Evolutionary conservation across 2,888 invertebrate genomes (phyloP).

Genomic region (Catocala sponsa): DNA sequence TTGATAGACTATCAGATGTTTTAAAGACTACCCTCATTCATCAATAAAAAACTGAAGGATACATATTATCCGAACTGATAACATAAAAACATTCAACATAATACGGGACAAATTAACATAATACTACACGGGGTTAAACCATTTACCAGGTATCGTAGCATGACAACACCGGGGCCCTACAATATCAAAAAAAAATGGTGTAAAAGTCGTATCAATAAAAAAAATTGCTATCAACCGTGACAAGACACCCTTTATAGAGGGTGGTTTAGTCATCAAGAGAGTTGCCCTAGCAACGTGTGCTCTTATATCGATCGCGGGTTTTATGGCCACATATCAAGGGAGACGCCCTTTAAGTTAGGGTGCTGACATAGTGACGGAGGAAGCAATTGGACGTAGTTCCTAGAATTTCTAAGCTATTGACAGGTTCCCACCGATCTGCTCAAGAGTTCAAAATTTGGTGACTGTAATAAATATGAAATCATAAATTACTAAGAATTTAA

Average conservation of each 20-base stretch:
- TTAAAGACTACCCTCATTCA: too few species aligned
- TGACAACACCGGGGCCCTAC: conserved; percentile 9
- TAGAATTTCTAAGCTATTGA: too few species aligned
- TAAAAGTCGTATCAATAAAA: conserved; percentile 23
- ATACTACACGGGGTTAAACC: not conserved
- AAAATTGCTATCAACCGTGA: conserved; percentile 30
- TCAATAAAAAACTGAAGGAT: too few species aligned
- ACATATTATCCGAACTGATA: too few species aligned
- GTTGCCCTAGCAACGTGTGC: conserved; percentile 56
- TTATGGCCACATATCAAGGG: conserved; percentile 46
- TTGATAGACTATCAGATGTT: too few species aligned
- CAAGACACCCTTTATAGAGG: conserved; percentile 23
- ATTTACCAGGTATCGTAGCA: not conserved
- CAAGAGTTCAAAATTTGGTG: too few species aligned
- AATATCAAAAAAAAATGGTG: not conserved
- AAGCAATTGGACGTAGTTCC: not conserved
- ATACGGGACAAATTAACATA: not conserved
- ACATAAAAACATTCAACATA: too few species aligned
- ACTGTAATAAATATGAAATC: too few species aligned
- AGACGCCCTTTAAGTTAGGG: conserved; percentile 48
- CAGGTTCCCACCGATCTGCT: too few species aligned
- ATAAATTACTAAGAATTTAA: too few species aligned
- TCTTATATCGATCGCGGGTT: conserved; percentile 55
- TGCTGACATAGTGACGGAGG: not conserved
- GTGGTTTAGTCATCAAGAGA: conserved; percentile 36